These are phyloP conservation scores for Pogoniulus pusillus DNA, from an alignment of 2,797 vertebrate species.

Conservation along the genomic window DNA sequence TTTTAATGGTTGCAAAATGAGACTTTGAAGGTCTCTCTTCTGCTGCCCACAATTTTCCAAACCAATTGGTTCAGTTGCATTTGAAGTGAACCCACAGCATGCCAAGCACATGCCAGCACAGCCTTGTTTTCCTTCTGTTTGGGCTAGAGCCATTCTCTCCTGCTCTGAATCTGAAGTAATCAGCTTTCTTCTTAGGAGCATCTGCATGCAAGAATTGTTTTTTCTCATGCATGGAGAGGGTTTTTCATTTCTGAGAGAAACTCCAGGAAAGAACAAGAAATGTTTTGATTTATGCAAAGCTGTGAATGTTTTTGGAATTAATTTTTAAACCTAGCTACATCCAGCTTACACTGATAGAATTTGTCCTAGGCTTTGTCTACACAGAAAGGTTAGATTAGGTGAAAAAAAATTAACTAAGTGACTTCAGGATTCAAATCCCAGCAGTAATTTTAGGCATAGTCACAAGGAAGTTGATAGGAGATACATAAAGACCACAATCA, in stretches of 20 bases:
- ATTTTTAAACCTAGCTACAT: constrained; percentile 43
- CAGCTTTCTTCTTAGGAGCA: constrained; percentile 16
- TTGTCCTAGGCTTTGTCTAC: constrained; percentile 11
- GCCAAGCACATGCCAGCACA: background rate
- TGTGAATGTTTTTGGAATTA: constrained; percentile 49
- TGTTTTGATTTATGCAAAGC: constrained; percentile 52
- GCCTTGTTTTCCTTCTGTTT: background rate
- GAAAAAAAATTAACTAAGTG: background rate
- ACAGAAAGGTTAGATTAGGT: background rate
- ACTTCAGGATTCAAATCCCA: background rate
- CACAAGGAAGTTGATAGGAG: background rate
- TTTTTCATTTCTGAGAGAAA: constrained; percentile 39
- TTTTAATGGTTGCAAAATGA: constrained; percentile 15
- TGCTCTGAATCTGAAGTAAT: constrained; percentile 14
- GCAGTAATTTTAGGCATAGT: background rate
- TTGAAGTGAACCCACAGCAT: constrained; percentile 1
- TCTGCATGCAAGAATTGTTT: constrained; percentile 47
- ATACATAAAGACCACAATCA: background rate
- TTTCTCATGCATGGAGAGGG: constrained; percentile 28
- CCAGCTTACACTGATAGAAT: background rate
- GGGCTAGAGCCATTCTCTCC: background rate
- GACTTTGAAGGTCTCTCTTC: background rate
- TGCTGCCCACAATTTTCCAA: background rate
- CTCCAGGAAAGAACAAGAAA: constrained; percentile 34
- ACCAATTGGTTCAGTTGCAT: background rate